These are phyloP conservation scores for Danaus plexippus DNA, from an alignment of 1,140 invertebrate genomes.

Conservation along the genomic window DNA sequence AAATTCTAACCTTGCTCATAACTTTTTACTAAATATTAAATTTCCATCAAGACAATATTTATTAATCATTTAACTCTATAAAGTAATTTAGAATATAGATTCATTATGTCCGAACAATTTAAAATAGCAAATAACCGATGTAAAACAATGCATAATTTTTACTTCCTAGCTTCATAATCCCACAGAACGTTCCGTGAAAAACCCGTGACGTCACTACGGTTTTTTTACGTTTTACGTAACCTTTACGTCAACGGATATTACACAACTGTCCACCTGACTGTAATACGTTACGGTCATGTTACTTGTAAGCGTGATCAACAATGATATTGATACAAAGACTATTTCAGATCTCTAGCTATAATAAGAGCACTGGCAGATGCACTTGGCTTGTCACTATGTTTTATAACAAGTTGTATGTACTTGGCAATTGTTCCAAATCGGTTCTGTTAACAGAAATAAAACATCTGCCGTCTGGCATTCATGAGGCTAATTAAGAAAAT, in stretches of 20 bases:
- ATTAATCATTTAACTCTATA: too few species aligned
- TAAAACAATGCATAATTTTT: too few species aligned
- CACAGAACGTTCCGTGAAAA: too few species aligned
- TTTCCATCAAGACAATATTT: too few species aligned
- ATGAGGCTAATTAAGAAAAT: too few species aligned
- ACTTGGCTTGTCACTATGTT: conserved; percentile 6
- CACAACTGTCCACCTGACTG: conserved; percentile 8
- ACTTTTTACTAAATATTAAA: too few species aligned
- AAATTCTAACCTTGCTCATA: too few species aligned
- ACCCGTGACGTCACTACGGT: too few species aligned
- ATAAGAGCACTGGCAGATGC: conserved; percentile 8
- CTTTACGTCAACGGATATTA: conserved; percentile 6
- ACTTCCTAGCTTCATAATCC: too few species aligned
- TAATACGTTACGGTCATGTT: conserved; percentile 1
- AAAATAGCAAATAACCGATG: too few species aligned
- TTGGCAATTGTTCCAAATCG: conserved; percentile 7
- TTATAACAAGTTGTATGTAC: conserved; percentile 7
- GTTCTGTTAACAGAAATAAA: conserved; percentile 10
- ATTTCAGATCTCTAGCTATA: background rate
- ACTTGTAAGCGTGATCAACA: background rate
- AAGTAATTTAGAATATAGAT: too few species aligned
- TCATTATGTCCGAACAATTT: too few species aligned
- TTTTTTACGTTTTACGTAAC: conserved; percentile 1
- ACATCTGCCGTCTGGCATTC: conserved; percentile 7
- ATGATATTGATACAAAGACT: conserved; percentile 4